A percentile compares a stretch with the other conserved stretches of the same genome.
These are phyloP conservation scores for Dromococcyx pavoninus DNA, from an alignment of 2,797 vertebrate species.

Conservation along the genomic window DNA sequence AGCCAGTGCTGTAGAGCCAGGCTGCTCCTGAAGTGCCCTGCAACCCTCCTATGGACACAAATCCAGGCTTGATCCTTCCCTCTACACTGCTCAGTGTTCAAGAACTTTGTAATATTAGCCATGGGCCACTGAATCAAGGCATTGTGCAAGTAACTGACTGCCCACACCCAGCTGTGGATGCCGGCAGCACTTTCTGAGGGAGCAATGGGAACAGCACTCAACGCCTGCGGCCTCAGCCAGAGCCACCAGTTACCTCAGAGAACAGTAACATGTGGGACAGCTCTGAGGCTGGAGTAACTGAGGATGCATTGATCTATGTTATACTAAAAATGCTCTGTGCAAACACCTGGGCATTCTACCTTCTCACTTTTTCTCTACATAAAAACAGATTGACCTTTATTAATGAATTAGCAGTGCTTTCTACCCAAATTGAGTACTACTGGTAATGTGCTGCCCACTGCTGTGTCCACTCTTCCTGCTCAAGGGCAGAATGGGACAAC, in stretches of 20 bases:
- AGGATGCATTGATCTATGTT: fast-evolving
- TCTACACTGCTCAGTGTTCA: not conserved
- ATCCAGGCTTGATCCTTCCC: no score
- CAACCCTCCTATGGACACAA: fast-evolving
- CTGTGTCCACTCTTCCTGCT: no score
- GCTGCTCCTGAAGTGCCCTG: not conserved
- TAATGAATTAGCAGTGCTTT: fast-evolving
- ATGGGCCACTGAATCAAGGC: not conserved
- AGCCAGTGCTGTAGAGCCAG: not conserved
- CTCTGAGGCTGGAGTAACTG: no score
- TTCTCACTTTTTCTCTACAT: fast-evolving
- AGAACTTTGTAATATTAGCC: not conserved
- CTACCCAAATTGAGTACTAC: fast-evolving
- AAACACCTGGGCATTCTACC: fast-evolving
- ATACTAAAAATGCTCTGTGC: fast-evolving
- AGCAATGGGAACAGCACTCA: fast-evolving
- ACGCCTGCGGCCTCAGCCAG: fast-evolving
- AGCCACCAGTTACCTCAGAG: fast-evolving
- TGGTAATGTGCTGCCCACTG: no score
- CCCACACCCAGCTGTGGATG: fast-evolving
- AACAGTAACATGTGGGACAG: fast-evolving
- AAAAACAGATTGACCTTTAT: not conserved
- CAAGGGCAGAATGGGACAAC: no score
- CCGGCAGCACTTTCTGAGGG: not conserved
- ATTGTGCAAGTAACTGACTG: fast-evolving